Base-by-base conservation (phyloP, 2,797 vertebrate genomes). In the Taeniopygia guttata region DNA sequence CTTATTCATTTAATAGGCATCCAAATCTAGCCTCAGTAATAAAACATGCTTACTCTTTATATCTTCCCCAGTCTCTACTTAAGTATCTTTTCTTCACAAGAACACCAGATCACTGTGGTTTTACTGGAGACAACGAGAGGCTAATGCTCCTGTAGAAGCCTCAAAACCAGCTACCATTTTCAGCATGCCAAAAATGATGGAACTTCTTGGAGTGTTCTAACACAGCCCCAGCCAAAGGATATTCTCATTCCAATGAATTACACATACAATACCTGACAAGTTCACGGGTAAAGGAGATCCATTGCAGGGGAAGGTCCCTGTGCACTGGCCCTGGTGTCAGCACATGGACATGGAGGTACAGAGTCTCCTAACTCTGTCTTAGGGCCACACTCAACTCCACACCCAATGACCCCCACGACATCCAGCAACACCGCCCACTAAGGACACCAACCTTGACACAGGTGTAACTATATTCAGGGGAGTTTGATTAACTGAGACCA, bases 331-430 rank as follows among this genome's bases (percentile, higher is more conserved):
- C 56, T 15, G 23, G 19, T 21, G 46, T n/a, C 54, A 74, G 21
- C 73, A 76, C 4, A 1, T 1, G 46, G 2, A 26, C 23, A 32
- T 3, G 8, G 60, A 70, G 34, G 6, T 27, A 9, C 0, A 1
- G 12, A 5, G 13, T 22, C 38, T 67, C 34, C 60, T 23, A 88
- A 18, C 9, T 18, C 27, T 4, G 13, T 40, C 13, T 12, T 7
- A 22, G 5, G 1, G 17, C 54, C 34, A 13, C 0, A 1, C 20
- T 46, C 15, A 72, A 66, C 66, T 49, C 38, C 10, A 17, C 32
- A 32, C 23, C 4, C 58, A 64, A 0, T 0, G 10, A 45, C 46
- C 62, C 82, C 34, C 59, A 43, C 29, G 29, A 52, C 38, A 45
- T 3, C 32, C 83, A 55, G 22, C 3, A 1, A 2, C 0, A 0